A percentile compares a stretch with the other conserved stretches of the same genome.
These are phyloP conservation scores for Nudaria mundana DNA, from an alignment of 2,888 invertebrate genomes.

Conservation along the genomic window DNA sequence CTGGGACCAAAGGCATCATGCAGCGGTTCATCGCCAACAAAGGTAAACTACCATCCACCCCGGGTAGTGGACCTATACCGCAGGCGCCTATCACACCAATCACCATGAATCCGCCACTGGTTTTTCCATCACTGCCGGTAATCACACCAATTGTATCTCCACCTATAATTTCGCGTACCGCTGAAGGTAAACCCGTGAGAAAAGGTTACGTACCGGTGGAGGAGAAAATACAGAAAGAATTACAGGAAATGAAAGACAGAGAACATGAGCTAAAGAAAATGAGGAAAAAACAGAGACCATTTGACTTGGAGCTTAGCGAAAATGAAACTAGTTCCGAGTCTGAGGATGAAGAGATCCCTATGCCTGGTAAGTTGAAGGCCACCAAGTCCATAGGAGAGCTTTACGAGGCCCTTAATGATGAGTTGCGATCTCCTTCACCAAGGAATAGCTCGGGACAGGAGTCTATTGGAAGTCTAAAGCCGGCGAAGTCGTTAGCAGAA, in stretches of 20 bases:
- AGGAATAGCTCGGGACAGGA: slow-evolving; percentile 69
- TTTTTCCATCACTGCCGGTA: slow-evolving; percentile 55
- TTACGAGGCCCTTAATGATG: slow-evolving; percentile 81
- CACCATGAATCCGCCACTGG: slow-evolving; percentile 44
- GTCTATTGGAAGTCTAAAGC: slow-evolving; percentile 79
- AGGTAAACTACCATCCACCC: slow-evolving; percentile 81
- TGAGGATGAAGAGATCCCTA: slow-evolving; percentile 81
- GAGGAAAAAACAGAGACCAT: slow-evolving; percentile 82
- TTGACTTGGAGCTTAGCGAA: slow-evolving; percentile 83
- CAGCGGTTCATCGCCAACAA: slow-evolving; percentile 91
- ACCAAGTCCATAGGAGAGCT: slow-evolving; percentile 86
- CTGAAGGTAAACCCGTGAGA: slow-evolving; percentile 84
- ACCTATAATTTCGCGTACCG: slow-evolving; percentile 77
- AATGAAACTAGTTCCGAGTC: slow-evolving; percentile 80
- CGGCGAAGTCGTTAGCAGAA: slow-evolving; percentile 85
- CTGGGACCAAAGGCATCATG: slow-evolving; percentile 90
- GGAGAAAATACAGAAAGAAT: slow-evolving; percentile 92
- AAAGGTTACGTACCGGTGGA: slow-evolving; percentile 93
- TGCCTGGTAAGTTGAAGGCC: slow-evolving; percentile 82
- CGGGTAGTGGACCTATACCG: slow-evolving; percentile 50
- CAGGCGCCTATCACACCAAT: slow-evolving; percentile 44
- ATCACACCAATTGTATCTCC: slow-evolving; percentile 48
- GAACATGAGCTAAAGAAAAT: slow-evolving; percentile 89
- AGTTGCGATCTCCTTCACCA: slow-evolving; percentile 70
- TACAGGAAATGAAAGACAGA: slow-evolving; percentile 90